phyloP scores from a whole-genome alignment of 2,797 vertebrate species.

The Malurus leucopterus region DNA sequence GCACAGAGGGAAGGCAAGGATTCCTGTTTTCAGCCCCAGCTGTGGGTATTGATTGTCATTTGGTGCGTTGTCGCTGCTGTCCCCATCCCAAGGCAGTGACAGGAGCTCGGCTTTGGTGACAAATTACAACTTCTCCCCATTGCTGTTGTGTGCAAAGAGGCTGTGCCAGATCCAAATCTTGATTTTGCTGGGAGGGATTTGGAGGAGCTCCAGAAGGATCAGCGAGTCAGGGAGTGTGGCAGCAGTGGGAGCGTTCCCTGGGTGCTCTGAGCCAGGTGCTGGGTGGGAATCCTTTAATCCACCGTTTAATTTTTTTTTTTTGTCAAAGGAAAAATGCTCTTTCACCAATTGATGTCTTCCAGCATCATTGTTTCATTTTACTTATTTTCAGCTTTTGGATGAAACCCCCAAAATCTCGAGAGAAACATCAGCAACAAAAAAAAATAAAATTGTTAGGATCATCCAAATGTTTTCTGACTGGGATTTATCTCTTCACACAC shows the following conservation, averaged over 20 bases:
- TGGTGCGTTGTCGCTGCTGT: background rate
- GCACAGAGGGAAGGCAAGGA: accelerated
- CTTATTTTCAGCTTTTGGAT: background rate
- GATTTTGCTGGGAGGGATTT: background rate
- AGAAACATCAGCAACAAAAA: background rate
- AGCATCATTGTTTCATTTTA: background rate
- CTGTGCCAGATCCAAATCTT: background rate
- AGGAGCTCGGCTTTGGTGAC: background rate
- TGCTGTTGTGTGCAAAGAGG: background rate
- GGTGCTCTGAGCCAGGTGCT: background rate
- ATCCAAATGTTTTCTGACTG: background rate
- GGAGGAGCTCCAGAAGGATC: background rate
- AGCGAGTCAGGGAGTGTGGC: background rate
- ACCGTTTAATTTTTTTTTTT: background rate
- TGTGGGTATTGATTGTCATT: background rate
- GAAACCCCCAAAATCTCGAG: background rate
- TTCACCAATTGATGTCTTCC: background rate
- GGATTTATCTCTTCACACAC: accelerated
- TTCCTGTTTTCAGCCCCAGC: background rate
- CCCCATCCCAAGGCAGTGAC: background rate
- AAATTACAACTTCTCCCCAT: background rate
- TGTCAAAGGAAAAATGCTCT: background rate
- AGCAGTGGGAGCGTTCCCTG: background rate
- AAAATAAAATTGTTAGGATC: background rate
- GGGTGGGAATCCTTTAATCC: background rate